phyloP scores from a whole-genome alignment of 2,113 vertebrate genomes.

The Callorhinus ursinus region DNA sequence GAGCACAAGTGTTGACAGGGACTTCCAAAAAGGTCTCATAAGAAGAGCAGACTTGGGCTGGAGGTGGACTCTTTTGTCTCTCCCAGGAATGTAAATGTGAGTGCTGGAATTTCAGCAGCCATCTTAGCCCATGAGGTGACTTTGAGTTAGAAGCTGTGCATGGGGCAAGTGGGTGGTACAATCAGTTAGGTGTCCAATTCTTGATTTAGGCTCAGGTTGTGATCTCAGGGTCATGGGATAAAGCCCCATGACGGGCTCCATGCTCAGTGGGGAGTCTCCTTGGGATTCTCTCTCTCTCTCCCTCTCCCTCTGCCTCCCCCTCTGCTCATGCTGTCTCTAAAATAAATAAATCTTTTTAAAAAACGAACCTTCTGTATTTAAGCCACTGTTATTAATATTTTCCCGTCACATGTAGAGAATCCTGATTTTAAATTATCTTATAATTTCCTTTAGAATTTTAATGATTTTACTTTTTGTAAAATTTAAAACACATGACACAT shows the following conservation, averaged over 20 bases:
- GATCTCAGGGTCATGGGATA: neutral
- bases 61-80: neutral
- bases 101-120: neutral
- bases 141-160: neutral
- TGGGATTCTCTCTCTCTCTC: neutral
- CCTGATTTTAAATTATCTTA: neutral
- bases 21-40: neutral
- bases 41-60: neutral
- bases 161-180: neutral
- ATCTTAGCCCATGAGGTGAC: neutral
- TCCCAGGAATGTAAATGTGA: neutral
- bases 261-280: neutral
- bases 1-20: neutral
- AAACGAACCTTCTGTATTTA: neutral
- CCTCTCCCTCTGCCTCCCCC: neutral
- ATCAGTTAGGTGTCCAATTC: neutral
- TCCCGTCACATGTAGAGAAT: neutral
- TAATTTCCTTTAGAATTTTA: constrained; percentile 38
- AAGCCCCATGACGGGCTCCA: neutral
- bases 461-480: constrained; percentile 27
- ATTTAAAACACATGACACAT: constrained; percentile 28
- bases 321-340: neutral
- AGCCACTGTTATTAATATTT: neutral
- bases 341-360: neutral
- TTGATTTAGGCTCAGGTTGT: neutral